These are phyloP conservation scores for Poecile atricapillus DNA, from an alignment of 2,113 vertebrate species.

Conservation along the genomic window DNA sequence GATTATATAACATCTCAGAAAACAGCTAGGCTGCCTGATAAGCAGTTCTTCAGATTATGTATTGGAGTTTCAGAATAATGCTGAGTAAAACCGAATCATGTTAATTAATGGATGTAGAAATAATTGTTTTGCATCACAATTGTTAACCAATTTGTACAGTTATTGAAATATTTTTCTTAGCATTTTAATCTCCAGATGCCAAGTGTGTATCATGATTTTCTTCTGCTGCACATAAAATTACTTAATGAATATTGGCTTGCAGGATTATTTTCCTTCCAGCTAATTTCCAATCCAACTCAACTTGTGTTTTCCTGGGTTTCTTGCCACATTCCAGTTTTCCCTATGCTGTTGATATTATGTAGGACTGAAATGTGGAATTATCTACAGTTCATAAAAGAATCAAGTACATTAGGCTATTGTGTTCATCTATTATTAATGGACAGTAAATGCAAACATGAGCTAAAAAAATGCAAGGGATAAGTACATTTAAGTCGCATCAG, in stretches of 20 bases:
- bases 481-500: constrained; percentile 54
- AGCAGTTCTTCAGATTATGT: neutral
- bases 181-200: constrained; percentile 21
- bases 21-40: neutral
- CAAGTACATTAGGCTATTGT: constrained; percentile 32
- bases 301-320: constrained; percentile 53
- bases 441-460: constrained; percentile 50
- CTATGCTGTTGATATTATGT: constrained; percentile 58
- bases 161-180: constrained; percentile 22
- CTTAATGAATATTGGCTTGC: constrained; percentile 59
- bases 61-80: neutral
- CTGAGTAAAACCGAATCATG: neutral
- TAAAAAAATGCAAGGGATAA: constrained; percentile 60
- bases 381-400: constrained; percentile 54
- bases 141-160: constrained; percentile 1
- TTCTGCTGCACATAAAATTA: constrained; percentile 43
- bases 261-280: constrained; percentile 50
- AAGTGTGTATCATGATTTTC: constrained; percentile 30
- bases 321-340: constrained; percentile 50
- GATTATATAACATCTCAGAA: neutral
- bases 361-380: constrained; percentile 57
- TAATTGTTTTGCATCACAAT: neutral
- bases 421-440: constrained; percentile 60
- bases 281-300: constrained; percentile 5
- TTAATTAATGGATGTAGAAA: neutral